Conservation (phyloP, 2,797 vertebrate species). For the Chloroceryle inda region DNA sequence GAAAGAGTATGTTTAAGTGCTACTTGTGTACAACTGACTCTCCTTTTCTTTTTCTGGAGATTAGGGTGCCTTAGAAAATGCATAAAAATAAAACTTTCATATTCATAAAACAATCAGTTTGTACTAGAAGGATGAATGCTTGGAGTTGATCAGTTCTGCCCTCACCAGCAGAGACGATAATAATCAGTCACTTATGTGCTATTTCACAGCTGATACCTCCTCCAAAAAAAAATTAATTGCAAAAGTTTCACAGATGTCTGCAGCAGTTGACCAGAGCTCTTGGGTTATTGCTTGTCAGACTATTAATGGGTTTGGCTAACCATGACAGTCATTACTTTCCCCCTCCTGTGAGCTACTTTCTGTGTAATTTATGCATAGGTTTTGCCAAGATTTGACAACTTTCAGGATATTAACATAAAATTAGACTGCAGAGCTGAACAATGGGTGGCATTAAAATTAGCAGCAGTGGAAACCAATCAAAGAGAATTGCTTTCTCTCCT, state of each 20-base stretch:
- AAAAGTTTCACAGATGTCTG: constrained; percentile 87
- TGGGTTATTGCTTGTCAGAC: constrained; percentile 87
- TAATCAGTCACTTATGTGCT: constrained; percentile 77
- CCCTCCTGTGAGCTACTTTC: constrained; percentile 86
- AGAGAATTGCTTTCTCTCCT: constrained; percentile 78
- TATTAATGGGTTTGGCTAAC: constrained; percentile 89
- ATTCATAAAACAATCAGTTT: constrained; percentile 11
- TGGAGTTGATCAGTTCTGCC: constrained; percentile 45
- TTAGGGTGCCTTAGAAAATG: background rate
- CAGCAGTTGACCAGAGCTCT: constrained; percentile 87
- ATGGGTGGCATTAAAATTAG: constrained; percentile 86
- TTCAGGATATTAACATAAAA: constrained; percentile 89
- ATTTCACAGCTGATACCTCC: constrained; percentile 82
- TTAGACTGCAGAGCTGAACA: constrained; percentile 85
- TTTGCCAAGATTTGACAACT: constrained; percentile 90
- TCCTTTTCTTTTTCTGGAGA: background rate
- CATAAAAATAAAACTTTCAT: constrained; percentile 15
- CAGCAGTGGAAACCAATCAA: constrained; percentile 81
- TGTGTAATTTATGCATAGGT: constrained; percentile 88
- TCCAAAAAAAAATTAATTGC: constrained; percentile 82
- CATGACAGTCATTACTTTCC: constrained; percentile 86
- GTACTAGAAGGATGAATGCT: constrained; percentile 44
- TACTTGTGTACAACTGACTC: background rate
- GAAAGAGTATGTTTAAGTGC: background rate
- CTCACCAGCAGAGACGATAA: constrained; percentile 70